A percentile compares a stretch with the other conserved stretches of the same genome.
These are phyloP conservation scores for Caiman crocodilus DNA, from an alignment of 2,797 vertebrate genomes.

Conservation along the genomic window DNA sequence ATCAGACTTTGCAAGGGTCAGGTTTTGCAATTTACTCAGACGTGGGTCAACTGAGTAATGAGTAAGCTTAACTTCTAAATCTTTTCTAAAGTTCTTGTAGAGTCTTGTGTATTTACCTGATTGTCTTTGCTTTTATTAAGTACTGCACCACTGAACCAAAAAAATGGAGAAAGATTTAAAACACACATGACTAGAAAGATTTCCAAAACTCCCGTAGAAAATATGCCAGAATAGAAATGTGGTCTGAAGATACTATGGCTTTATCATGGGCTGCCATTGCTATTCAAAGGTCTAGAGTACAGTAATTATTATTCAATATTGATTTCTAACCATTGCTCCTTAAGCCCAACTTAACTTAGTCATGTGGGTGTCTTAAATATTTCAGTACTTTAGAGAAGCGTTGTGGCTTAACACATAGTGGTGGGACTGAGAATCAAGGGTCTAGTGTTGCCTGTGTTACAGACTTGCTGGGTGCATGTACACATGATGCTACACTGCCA, in stretches of 20 bases:
- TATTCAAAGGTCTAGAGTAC: not conserved
- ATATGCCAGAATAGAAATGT: not conserved
- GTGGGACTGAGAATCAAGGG: not conserved
- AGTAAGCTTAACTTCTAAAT: slow-evolving; percentile 59
- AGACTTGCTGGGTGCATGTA: not conserved
- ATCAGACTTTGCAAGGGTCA: slow-evolving; percentile 58
- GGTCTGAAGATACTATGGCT: not conserved
- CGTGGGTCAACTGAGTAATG: slow-evolving; percentile 58
- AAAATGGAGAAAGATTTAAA: slow-evolving; percentile 12
- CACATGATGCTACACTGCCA: too few relatives aligned
- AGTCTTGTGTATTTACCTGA: slow-evolving; percentile 49
- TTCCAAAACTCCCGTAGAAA: not conserved
- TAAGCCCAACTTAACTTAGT: not conserved
- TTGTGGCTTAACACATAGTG: rapidly evolving
- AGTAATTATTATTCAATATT: not conserved
- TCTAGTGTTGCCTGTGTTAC: not conserved
- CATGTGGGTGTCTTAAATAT: rapidly evolving
- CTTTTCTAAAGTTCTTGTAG: slow-evolving; percentile 16
- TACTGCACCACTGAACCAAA: not conserved
- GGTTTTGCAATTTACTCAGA: slow-evolving; percentile 63
- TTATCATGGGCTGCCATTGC: not conserved
- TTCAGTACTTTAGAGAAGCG: not conserved
- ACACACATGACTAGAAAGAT: not conserved
- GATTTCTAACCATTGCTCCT: not conserved
- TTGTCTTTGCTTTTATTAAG: slow-evolving; percentile 34